Evolutionary conservation across 2,888 invertebrate genomes (phyloP).

Genomic region (Leptinotarsa juncta): DNA sequence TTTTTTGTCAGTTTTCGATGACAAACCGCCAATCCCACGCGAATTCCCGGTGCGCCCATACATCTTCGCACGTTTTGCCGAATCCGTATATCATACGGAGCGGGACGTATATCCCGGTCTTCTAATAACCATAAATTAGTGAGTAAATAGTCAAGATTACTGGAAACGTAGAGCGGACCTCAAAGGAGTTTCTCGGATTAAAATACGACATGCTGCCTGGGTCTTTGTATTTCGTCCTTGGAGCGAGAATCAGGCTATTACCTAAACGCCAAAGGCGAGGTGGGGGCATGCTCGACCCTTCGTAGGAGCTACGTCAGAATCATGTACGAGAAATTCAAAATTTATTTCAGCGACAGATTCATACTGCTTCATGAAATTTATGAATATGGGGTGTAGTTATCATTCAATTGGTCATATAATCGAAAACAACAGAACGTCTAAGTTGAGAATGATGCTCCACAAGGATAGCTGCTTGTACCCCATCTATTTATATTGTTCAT

Average conservation of each 20-base stretch:
- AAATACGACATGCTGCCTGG: conserved; percentile 21
- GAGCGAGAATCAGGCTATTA: not conserved
- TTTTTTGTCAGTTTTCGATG: not conserved
- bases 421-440: no score
- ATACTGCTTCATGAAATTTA: no score
- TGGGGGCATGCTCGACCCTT: not conserved
- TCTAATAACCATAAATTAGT: conserved; percentile 47
- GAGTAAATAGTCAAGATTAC: conserved; percentile 46
- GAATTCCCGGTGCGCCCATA: not conserved
- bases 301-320: not conserved
- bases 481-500: no score
- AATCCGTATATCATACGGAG: conserved; percentile 41
- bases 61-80: conserved; percentile 17
- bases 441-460: no score
- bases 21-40: not conserved
- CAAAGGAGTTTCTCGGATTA: conserved; percentile 43
- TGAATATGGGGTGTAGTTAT: no score
- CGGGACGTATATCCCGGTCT: conserved; percentile 29
- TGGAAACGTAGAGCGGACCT: conserved; percentile 32
- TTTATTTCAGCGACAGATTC: no score
- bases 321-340: not conserved
- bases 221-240: conserved; percentile 2
- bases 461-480: no score
- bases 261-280: not conserved
- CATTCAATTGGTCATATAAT: no score